Evolutionary conservation across 2,797 vertebrate species (phyloP).

Genomic region (Lagorchestes hirsutus): DNA sequence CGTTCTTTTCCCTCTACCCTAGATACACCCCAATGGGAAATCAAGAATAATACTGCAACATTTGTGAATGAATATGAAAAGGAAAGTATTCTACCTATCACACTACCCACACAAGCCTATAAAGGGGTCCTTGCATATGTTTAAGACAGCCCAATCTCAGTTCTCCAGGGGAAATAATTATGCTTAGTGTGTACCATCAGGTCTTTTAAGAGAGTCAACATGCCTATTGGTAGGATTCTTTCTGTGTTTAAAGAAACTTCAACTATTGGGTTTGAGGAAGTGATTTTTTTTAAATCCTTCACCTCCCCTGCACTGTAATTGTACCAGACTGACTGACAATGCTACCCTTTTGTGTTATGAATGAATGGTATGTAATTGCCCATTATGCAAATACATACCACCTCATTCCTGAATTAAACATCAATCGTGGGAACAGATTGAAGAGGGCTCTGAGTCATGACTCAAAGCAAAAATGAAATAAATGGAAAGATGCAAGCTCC

Average conservation of each 20-base stretch:
- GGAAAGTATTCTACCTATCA: neutral
- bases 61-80: neutral
- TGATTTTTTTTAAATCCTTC: slow-evolving; percentile 19
- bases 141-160: slow-evolving; percentile 29
- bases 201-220: slow-evolving; percentile 22
- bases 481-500: slow-evolving; percentile 52
- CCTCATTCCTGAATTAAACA: slow-evolving; percentile 60
- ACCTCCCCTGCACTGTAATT: neutral
- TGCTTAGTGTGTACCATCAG: slow-evolving; percentile 40
- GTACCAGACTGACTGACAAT: slow-evolving; percentile 41
- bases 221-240: neutral
- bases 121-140: neutral
- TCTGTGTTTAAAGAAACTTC: slow-evolving; percentile 23
- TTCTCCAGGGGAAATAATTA: neutral
- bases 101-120: neutral
- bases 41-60: neutral
- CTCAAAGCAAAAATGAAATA: slow-evolving; percentile 51
- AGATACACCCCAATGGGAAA: neutral
- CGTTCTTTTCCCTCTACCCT: neutral
- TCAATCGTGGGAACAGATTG: slow-evolving; percentile 48
- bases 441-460: slow-evolving; percentile 41
- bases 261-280: neutral
- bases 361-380: slow-evolving; percentile 36
- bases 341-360: slow-evolving; percentile 13
- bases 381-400: slow-evolving; percentile 52